Conservation (phyloP, 2,888 invertebrate genomes). For the Caenorhabditis sp. region DNA sequence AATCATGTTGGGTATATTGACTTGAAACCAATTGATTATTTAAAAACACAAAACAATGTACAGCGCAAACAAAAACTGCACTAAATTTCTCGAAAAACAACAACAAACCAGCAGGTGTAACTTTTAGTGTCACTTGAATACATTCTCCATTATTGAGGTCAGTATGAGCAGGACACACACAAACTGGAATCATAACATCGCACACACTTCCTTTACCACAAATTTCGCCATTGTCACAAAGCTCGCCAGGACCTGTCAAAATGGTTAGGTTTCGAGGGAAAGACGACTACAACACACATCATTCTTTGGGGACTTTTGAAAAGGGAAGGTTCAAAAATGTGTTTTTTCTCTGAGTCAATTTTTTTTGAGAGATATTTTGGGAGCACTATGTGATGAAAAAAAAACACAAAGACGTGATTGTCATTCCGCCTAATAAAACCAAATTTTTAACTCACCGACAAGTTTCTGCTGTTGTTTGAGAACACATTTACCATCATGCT, state of each 20-base stretch:
- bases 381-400: background rate
- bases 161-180: slow-evolving; percentile 67
- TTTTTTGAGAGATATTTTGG: no score
- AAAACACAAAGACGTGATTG: background rate
- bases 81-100: background rate
- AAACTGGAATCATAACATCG: slow-evolving; percentile 65
- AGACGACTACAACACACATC: slow-evolving; percentile 3
- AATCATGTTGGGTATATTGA: no score
- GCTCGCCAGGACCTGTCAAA: slow-evolving; percentile 59
- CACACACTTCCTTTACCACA: slow-evolving; percentile 66
- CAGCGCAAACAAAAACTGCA: background rate
- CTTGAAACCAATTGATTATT: slow-evolving; percentile 3
- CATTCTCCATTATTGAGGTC: slow-evolving; percentile 62
- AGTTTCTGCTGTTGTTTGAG: slow-evolving; percentile 41
- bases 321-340: no score
- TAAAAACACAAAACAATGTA: slow-evolving; percentile 6
- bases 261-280: background rate
- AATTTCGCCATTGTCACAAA: slow-evolving; percentile 64
- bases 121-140: slow-evolving; percentile 35
- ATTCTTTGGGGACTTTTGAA: background rate
- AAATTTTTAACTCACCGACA: slow-evolving; percentile 23
- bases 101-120: slow-evolving; percentile 32
- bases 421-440: no score
- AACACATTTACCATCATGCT: slow-evolving; percentile 65
- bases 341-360: no score